A percentile compares a stretch with the other conserved stretches of the same genome.
These are phyloP conservation scores for Scaptomyza parva DNA, from an alignment of 2,888 invertebrate genomes.

Conservation along the genomic window DNA sequence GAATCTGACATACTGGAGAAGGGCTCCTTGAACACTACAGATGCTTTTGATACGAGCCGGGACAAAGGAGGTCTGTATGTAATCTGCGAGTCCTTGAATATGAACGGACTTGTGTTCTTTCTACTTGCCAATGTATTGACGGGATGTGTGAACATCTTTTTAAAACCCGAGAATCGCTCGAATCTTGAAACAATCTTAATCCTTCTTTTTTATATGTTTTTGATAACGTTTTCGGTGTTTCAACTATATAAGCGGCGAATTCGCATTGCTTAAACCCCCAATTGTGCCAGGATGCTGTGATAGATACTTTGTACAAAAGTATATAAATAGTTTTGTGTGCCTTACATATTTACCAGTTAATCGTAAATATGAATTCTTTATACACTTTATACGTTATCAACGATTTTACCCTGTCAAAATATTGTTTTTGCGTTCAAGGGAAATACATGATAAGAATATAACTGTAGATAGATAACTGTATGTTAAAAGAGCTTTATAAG, in stretches of 20 bases:
- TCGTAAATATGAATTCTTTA: slow-evolving; percentile 14
- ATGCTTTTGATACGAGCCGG: not conserved
- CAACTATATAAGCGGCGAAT: slow-evolving; percentile 69
- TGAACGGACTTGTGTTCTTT: slow-evolving; percentile 93
- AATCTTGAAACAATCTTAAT: slow-evolving; percentile 85
- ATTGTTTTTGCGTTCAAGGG: not conserved
- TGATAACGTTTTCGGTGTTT: slow-evolving; percentile 69
- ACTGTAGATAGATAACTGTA: not conserved
- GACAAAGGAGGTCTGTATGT: slow-evolving; percentile 17
- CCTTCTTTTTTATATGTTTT: slow-evolving; percentile 87
- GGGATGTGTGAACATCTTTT: slow-evolving; percentile 91
- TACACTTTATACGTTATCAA: not conserved
- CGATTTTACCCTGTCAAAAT: not conserved
- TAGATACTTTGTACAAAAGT: not conserved
- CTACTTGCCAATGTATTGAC: slow-evolving; percentile 93
- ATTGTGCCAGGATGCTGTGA: slow-evolving; percentile 25
- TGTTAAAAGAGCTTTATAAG: not conserved
- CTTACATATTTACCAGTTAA: slow-evolving; percentile 6
- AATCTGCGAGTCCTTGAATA: slow-evolving; percentile 88
- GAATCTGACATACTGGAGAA: slow-evolving; percentile 75
- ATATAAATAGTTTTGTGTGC: slow-evolving; percentile 6
- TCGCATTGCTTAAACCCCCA: slow-evolving; percentile 64
- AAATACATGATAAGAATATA: not conserved
- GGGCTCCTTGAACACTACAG: slow-evolving; percentile 13
- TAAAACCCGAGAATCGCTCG: slow-evolving; percentile 87